A percentile compares a stretch with the other conserved stretches of the same genome.
Evolutionary conservation across 2,888 invertebrate genomes (phyloP).

Genomic region (Branchipolynoe longqiensis): DNA sequence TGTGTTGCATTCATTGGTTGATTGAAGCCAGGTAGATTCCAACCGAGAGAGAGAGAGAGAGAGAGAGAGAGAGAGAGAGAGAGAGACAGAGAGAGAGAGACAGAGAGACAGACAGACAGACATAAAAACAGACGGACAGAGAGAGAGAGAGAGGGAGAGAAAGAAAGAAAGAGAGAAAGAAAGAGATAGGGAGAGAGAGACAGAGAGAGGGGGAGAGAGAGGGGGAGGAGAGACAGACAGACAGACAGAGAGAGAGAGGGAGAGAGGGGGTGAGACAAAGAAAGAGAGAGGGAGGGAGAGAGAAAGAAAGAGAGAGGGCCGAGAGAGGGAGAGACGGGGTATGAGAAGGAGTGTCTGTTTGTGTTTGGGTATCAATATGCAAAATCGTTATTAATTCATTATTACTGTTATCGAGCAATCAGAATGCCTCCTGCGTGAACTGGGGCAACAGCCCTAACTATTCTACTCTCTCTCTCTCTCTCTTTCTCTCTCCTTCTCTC

Average conservation of each 20-base stretch:
- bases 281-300: background rate
- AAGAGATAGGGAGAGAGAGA: background rate
- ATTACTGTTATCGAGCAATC: too few relatives aligned
- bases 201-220: background rate
- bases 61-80: background rate
- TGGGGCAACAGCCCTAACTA: too few relatives aligned
- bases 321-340: too few relatives aligned
- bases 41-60: background rate
- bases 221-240: background rate
- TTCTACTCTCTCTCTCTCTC: too few relatives aligned
- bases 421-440: too few relatives aligned
- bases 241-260: too few relatives aligned
- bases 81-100: background rate
- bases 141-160: background rate
- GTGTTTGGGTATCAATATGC: too few relatives aligned
- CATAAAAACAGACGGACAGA: background rate
- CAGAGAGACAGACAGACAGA: background rate
- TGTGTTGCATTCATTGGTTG: too few relatives aligned
- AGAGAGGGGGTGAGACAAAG: too few relatives aligned
- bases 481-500: too few relatives aligned
- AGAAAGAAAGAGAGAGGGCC: background rate
- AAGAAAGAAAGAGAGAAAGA: background rate
- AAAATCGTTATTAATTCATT: too few relatives aligned
- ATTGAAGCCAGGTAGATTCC: background rate
- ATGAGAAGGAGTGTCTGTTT: too few relatives aligned